A percentile compares a stretch with the other conserved stretches of the same genome.
phyloP scores from a whole-genome alignment of 1,140 invertebrate species.

The silkworm (Bombyx mori) region DNA sequence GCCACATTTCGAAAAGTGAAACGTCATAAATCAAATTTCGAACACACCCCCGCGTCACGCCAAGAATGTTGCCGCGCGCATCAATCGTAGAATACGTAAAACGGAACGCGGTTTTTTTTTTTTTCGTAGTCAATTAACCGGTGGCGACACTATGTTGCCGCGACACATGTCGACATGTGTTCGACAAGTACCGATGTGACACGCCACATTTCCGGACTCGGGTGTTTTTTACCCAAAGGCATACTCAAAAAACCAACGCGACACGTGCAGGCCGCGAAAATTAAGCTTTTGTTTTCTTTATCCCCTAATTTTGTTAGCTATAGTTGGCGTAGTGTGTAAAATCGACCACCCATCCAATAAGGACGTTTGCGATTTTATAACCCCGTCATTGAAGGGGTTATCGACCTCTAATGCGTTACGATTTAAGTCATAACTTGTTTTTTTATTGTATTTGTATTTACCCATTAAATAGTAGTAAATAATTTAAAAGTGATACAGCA shows the following conservation, averaged over 20 bases:
- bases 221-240: constrained; percentile 51
- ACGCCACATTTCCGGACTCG: constrained; percentile 49
- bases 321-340: too few species aligned
- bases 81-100: constrained; percentile 4
- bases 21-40: constrained; percentile 11
- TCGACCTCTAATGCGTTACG: too few species aligned
- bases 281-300: not conserved
- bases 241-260: constrained; percentile 33
- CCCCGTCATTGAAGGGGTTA: too few species aligned
- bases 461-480: too few species aligned
- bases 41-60: constrained; percentile 10
- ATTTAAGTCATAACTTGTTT: too few species aligned
- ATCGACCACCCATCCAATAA: too few species aligned
- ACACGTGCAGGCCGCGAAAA: constrained; percentile 31
- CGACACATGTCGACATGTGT: constrained; percentile 66
- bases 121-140: constrained; percentile 59
- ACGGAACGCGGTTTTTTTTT: constrained; percentile 16
- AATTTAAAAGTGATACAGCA: too few species aligned
- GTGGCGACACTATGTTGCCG: constrained; percentile 26
- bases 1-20: constrained; percentile 7
- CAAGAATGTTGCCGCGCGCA: constrained; percentile 11
- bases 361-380: too few species aligned
- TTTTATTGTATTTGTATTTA: too few species aligned
- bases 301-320: not conserved
- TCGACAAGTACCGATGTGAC: constrained; percentile 49